Percentiles rank a stretch among this genome's conserved stretches.
Evolutionary conservation across 2,888 invertebrate species (phyloP).

Genomic region (Rhagonycha fulva): DNA sequence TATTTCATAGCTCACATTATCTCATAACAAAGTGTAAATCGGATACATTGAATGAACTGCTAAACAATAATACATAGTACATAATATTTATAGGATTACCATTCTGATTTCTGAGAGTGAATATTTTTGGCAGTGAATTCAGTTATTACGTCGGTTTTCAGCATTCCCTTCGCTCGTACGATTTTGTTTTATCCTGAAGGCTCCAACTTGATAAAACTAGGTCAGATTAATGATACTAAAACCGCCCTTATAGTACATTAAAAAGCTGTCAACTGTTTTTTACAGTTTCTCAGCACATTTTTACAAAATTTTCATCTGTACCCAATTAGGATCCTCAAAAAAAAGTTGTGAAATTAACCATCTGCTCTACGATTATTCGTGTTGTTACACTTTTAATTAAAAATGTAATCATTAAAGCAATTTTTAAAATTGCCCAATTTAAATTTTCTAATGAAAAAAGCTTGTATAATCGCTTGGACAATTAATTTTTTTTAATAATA

Average conservation of each 20-base stretch:
- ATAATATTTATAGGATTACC: background rate
- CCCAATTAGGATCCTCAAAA: background rate
- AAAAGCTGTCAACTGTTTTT: constrained; percentile 17
- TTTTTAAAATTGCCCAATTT: background rate
- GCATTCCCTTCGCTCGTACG: constrained; percentile 19
- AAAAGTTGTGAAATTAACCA: background rate
- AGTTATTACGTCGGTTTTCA: constrained; percentile 20
- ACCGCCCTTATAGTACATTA: constrained; percentile 16
- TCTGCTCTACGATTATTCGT: background rate
- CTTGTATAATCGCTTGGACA: background rate
- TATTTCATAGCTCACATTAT: background rate
- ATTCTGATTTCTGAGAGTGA: background rate
- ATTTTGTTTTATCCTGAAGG: constrained; percentile 18
- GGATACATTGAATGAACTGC: background rate
- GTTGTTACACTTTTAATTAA: background rate
- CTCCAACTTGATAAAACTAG: constrained; percentile 20
- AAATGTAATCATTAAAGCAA: background rate
- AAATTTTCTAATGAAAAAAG: background rate
- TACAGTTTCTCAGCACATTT: constrained; percentile 9
- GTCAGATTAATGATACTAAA: constrained; percentile 25
- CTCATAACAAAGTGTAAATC: background rate
- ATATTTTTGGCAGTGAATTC: constrained; percentile 15
- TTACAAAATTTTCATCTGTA: background rate
- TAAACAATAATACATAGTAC: background rate
- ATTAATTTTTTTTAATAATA: background rate